A percentile compares a stretch with the other conserved stretches of the same genome.
phyloP scores from a whole-genome alignment of 2,113 vertebrate genomes.

The Varanus komodoensis region DNA sequence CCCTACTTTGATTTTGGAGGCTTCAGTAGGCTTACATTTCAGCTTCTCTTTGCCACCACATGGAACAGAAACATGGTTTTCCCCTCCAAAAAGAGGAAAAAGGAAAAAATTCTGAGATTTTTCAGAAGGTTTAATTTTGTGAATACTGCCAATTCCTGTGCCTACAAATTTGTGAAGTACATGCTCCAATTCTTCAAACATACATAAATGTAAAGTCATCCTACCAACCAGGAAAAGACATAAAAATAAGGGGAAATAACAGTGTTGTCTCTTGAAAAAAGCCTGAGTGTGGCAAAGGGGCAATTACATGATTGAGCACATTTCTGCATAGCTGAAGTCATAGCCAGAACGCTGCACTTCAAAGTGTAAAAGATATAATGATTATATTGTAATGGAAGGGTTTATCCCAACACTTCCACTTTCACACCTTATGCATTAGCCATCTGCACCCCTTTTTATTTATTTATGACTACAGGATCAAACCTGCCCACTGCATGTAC shows the following conservation, averaged over 20 bases:
- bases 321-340: slow-evolving; percentile 65
- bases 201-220: slow-evolving; percentile 23
- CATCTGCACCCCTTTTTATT: slow-evolving; percentile 42
- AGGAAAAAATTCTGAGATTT: not conserved
- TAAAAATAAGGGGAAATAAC: slow-evolving; percentile 29
- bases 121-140: not conserved
- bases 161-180: not conserved
- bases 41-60: not conserved
- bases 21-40: not conserved
- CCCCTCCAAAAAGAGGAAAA: not conserved
- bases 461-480: slow-evolving; percentile 53
- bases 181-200: slow-evolving; percentile 3
- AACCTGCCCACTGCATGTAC: slow-evolving; percentile 61
- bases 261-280: slow-evolving; percentile 39
- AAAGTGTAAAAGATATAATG: slow-evolving; percentile 57
- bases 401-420: slow-evolving; percentile 64
- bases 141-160: not conserved
- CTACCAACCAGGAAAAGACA: slow-evolving; percentile 11
- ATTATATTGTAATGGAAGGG: slow-evolving; percentile 61
- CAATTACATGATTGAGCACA: slow-evolving; percentile 64
- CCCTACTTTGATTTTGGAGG: not conserved
- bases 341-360: slow-evolving; percentile 47
- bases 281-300: slow-evolving; percentile 40
- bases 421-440: slow-evolving; percentile 48
- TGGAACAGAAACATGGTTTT: not conserved